A percentile compares a stretch with the other conserved stretches of the same genome.
These are phyloP conservation scores for Drosophila atripex DNA, from an alignment of 2,888 invertebrate genomes.

Conservation along the genomic window DNA sequence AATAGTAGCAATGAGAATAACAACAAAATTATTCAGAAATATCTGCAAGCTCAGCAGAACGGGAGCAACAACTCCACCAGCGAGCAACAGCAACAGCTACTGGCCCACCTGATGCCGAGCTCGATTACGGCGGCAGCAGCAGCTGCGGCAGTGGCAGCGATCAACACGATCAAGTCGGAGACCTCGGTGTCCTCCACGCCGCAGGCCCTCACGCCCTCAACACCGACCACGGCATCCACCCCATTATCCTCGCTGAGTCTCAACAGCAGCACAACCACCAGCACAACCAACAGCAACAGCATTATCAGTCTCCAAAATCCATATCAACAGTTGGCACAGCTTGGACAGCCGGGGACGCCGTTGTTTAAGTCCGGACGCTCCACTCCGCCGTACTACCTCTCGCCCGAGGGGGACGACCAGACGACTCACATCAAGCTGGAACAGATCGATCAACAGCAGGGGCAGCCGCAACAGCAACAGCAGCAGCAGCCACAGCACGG, in stretches of 20 bases:
- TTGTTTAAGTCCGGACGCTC: slow-evolving; percentile 60
- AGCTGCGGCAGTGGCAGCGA: slow-evolving; percentile 52
- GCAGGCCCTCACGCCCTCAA: slow-evolving; percentile 51
- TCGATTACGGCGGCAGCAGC: slow-evolving; percentile 62
- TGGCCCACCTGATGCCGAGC: slow-evolving; percentile 73
- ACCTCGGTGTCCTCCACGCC: slow-evolving; percentile 43
- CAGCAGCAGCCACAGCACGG: too few relatives aligned
- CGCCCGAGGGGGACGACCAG: slow-evolving; percentile 57
- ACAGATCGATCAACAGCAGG: slow-evolving; percentile 51
- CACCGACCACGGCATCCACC: slow-evolving; percentile 75
- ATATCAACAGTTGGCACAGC: slow-evolving; percentile 63
- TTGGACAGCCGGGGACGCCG: slow-evolving; percentile 62
- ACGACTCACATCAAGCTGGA: slow-evolving; percentile 59
- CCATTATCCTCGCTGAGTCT: slow-evolving; percentile 69
- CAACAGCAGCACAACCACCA: slow-evolving; percentile 47
- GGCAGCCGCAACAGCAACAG: slow-evolving; percentile 66
- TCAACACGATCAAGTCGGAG: slow-evolving; percentile 67
- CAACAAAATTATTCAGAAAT: slow-evolving; percentile 80
- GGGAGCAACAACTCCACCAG: slow-evolving; percentile 50
- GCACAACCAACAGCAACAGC: slow-evolving; percentile 66
- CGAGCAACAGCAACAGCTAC: slow-evolving; percentile 59
- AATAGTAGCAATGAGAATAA: slow-evolving; percentile 66
- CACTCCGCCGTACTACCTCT: slow-evolving; percentile 61
- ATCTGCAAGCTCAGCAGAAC: slow-evolving; percentile 79
- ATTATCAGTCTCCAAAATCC: slow-evolving; percentile 69